Conservation (phyloP, 1,140 invertebrate genomes). For the Temnothorax curvispinosus region DNA sequence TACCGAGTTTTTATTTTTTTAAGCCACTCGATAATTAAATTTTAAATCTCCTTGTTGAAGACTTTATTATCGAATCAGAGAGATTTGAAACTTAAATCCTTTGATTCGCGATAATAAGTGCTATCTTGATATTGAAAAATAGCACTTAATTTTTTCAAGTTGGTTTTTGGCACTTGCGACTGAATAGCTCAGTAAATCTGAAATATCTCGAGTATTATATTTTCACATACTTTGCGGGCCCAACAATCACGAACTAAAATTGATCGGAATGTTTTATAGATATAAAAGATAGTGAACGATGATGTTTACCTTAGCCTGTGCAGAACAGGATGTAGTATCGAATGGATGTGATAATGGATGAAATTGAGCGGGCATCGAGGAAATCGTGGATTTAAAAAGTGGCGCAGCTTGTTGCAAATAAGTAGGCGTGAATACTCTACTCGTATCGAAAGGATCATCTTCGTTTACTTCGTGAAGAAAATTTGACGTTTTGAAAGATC, state of each 20-base stretch:
- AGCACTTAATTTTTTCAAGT: not conserved
- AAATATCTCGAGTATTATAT: not conserved
- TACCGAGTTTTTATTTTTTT: conserved; percentile 2
- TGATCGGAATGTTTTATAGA: conserved; percentile 40
- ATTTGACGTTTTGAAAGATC: conserved; percentile 44
- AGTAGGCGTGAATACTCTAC: conserved; percentile 75
- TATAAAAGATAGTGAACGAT: conserved; percentile 75
- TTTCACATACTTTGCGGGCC: not conserved
- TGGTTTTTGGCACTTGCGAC: not conserved
- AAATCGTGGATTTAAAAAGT: conserved; percentile 67
- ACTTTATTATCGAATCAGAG: not conserved
- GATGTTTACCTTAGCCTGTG: conserved; percentile 81
- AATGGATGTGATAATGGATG: conserved; percentile 72
- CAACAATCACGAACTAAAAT: conserved; percentile 2
- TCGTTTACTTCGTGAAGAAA: conserved; percentile 54
- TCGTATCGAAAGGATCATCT: conserved; percentile 81
- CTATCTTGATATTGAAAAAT: not conserved
- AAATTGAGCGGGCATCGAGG: conserved; percentile 68
- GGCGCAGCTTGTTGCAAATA: conserved; percentile 69
- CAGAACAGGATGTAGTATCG: conserved; percentile 77
- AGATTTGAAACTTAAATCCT: not conserved
- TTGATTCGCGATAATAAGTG: not conserved
- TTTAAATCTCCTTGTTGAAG: not conserved
- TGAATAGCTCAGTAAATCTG: conserved; percentile 15
- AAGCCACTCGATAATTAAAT: not conserved